Base-by-base conservation (phyloP, 2,888 invertebrate species). In the Drosophila emarginata region DNA sequence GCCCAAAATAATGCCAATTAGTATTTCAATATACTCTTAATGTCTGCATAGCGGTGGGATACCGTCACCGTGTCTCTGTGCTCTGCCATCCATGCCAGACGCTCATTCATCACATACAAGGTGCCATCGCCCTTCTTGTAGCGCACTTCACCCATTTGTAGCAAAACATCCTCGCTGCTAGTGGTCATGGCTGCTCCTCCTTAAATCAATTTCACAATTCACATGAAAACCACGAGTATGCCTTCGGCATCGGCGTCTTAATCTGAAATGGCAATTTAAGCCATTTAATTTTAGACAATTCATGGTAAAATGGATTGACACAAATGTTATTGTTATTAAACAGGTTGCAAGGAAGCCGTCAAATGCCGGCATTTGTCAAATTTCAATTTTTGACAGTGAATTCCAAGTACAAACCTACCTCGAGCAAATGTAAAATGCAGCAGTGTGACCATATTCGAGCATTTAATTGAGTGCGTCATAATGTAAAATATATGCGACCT, bases 41-140 rank as follows among this genome's bases (percentile, higher is more conserved):
- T 98, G 92, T 99, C 98, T 71, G 97, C 96, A 93, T 97, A 99
- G 90, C 96, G 95, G 92, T 98, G 97, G 64, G 97, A 98, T 67
- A 98, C 96, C 12, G 97, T 95, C 56, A 99, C 98, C 2, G 96
- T 97, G 90, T 98, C 97, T 74, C 95, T 94, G 91, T 98, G 96
- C 90, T 97, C 97, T 74, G 97, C 94, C 96, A 98, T 98, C 98
- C 98, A 99, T 39, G 97, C 98, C 80, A 99, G 93, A 82, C 99
- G 94, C 92, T 97, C 96, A 85, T 97, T 97, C 98, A 99, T 98
- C 76, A 99, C 95, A 91, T 98, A 92, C 65, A 99, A 93, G 0
- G 96, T 96, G 11, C 99, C 99, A 93, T 99, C 98, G 63, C 97
- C 97, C 92, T 99, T 99, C 92, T 99, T 99, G 91, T 96, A 97